Percentiles rank a stretch among this genome's conserved stretches.
Conservation (phyloP, 2,113 vertebrate species). For the Hippoglossus stenolepis region DNA sequence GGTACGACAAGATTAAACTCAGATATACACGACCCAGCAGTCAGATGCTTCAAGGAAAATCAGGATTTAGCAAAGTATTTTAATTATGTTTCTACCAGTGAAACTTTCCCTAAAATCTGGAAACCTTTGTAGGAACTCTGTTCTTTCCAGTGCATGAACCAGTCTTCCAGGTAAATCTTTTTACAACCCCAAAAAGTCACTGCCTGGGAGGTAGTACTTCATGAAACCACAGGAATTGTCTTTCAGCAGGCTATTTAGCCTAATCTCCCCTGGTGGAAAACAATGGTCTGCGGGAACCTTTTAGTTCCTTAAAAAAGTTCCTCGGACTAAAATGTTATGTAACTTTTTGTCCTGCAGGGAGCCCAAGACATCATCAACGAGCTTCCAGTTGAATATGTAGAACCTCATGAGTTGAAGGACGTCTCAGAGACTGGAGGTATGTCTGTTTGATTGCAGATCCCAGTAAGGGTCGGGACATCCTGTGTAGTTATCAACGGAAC, state of each 20-base stretch:
- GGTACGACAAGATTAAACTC: conserved; percentile 75
- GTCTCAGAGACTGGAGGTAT: conserved; percentile 91
- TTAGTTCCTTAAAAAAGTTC: neutral
- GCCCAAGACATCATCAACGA: conserved; percentile 95
- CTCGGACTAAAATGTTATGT: no score
- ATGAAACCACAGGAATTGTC: no score
- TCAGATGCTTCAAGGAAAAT: neutral
- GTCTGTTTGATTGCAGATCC: neutral
- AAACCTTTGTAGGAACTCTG: neutral
- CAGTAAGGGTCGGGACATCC: no score
- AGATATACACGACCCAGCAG: neutral
- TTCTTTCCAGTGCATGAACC: neutral
- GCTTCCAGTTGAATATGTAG: conserved; percentile 95
- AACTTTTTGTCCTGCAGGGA: conserved; percentile 81
- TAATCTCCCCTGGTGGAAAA: neutral
- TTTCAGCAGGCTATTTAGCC: neutral
- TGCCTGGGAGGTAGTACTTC: no score
- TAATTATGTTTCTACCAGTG: no score
- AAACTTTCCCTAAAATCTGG: no score
- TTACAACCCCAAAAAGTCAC: no score
- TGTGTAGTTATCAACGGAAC: no score
- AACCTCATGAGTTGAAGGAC: conserved; percentile 93
- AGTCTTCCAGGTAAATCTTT: no score
- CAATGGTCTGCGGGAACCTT: neutral
- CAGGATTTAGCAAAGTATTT: no score